These are phyloP conservation scores for Heliconius sara DNA, from an alignment of 2,888 invertebrate genomes.

Conservation along the genomic window DNA sequence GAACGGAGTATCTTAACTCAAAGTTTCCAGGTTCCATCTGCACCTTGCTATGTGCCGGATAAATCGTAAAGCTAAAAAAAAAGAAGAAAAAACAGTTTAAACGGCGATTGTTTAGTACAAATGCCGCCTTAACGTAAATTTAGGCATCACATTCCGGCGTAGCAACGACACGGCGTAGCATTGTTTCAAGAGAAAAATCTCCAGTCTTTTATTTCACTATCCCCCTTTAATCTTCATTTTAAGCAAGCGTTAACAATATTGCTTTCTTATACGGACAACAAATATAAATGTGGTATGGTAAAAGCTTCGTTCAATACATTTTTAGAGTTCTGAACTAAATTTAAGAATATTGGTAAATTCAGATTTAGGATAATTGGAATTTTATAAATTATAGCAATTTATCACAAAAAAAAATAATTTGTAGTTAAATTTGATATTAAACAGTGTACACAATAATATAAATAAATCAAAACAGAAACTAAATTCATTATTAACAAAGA, in stretches of 20 bases:
- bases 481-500: slow-evolving; percentile 18
- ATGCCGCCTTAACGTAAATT: slow-evolving; percentile 9
- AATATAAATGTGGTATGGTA: neutral
- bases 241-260: slow-evolving; percentile 32
- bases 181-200: slow-evolving; percentile 34
- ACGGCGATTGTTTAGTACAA: neutral
- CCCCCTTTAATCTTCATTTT: slow-evolving; percentile 36
- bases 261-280: slow-evolving; percentile 20
- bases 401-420: too few relatives aligned
- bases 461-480: slow-evolving; percentile 9
- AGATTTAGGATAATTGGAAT: too few relatives aligned
- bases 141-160: slow-evolving; percentile 25
- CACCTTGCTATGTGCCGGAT: too few relatives aligned
- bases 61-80: too few relatives aligned
- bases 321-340: neutral
- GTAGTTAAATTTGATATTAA: too few relatives aligned
- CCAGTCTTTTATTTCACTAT: slow-evolving; percentile 32
- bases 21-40: too few relatives aligned
- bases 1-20: too few relatives aligned
- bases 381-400: too few relatives aligned
- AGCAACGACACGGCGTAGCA: slow-evolving; percentile 25
- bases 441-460: neutral
- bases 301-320: neutral
- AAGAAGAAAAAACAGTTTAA: neutral
- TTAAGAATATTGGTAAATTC: too few relatives aligned